Conservation (phyloP, 2,113 vertebrate genomes). For the Arothron firmamentum region DNA sequence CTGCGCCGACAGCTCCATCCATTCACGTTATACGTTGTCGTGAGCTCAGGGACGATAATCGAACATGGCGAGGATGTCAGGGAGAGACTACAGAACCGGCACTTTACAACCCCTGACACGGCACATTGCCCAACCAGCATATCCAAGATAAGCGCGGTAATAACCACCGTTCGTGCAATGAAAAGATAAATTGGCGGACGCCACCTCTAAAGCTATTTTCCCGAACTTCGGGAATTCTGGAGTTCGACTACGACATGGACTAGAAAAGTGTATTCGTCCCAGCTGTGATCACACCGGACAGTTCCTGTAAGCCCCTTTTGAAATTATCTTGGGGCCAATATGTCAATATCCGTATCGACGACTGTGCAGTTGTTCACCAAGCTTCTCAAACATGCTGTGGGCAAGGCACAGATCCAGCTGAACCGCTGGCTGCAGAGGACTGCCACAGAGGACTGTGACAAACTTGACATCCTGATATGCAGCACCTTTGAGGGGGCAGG, state of each 20-base stretch:
- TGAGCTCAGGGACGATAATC: constrained; percentile 21
- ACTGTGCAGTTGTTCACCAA: constrained; percentile 71
- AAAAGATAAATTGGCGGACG: constrained; percentile 19
- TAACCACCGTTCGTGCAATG: constrained; percentile 24
- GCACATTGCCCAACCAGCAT: constrained; percentile 34
- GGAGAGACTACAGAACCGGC: constrained; percentile 28
- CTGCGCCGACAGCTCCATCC: background rate
- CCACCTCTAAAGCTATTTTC: constrained; percentile 23
- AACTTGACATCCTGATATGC: constrained; percentile 76
- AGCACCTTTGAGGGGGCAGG: constrained; percentile 71
- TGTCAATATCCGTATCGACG: constrained; percentile 70
- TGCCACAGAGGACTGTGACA: constrained; percentile 73
- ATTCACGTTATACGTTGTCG: constrained; percentile 7
- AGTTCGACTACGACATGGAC: constrained; percentile 3
- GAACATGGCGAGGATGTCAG: constrained; percentile 53
- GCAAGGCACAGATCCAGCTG: constrained; percentile 72
- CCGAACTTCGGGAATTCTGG: background rate
- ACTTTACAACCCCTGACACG: constrained; percentile 39
- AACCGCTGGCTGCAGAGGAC: constrained; percentile 76
- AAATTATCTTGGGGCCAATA: constrained; percentile 42
- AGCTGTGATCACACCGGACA: constrained; percentile 26
- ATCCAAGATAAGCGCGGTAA: constrained; percentile 60
- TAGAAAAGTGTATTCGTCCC: constrained; percentile 13
- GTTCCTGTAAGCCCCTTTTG: constrained; percentile 27
- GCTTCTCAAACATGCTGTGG: constrained; percentile 70